Conservation (phyloP, 2,888 invertebrate species). For the Heteropelma amictum region DNA sequence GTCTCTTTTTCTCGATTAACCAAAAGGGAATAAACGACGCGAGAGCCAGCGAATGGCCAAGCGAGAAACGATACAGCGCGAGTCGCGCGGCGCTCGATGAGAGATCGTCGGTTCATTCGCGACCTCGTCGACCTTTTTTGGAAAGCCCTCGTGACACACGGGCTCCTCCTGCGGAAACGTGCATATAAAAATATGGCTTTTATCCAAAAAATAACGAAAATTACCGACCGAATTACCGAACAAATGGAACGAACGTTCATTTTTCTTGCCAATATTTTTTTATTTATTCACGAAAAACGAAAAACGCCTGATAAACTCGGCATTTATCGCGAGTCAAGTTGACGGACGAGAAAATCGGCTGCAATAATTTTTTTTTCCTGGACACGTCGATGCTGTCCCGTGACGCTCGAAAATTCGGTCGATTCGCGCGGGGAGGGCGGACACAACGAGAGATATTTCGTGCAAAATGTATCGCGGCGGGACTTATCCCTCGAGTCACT, state of each 20-base stretch:
- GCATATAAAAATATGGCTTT: no score
- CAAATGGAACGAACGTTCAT: neutral
- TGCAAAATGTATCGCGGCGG: constrained; percentile 30
- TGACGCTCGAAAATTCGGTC: no score
- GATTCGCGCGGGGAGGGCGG: no score
- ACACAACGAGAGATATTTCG: no score
- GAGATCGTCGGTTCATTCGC: constrained; percentile 50
- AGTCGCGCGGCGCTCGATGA: constrained; percentile 28
- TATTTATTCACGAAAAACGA: no score
- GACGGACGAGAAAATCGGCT: no score
- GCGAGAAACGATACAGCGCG: constrained; percentile 45
- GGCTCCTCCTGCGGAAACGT: neutral
- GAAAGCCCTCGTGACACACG: neutral
- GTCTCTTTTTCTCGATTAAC: neutral
- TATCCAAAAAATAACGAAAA: neutral
- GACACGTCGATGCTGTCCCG: no score
- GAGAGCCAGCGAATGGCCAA: constrained; percentile 18
- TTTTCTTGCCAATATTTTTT: no score
- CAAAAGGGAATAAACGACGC: neutral
- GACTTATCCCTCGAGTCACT: constrained; percentile 61
- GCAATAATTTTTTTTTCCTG: no score
- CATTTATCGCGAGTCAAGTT: no score
- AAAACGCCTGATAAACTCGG: no score
- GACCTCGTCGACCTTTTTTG: constrained; percentile 46
- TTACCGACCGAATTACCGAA: neutral